These are phyloP conservation scores for Mormyrus lacerda DNA, from an alignment of 2,113 vertebrate genomes.

Conservation along the genomic window DNA sequence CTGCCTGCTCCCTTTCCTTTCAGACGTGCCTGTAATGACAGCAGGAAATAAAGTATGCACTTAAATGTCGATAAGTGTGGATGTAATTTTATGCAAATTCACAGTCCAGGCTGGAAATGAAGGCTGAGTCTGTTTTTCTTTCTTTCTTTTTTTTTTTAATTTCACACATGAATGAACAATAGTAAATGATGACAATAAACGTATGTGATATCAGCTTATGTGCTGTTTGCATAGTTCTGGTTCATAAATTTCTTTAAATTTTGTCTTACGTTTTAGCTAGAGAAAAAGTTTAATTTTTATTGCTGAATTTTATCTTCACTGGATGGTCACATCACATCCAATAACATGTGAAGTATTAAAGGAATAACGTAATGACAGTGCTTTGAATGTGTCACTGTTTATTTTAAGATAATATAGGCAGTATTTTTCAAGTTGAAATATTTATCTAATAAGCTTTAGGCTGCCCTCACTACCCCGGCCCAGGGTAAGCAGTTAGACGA, in stretches of 20 bases:
- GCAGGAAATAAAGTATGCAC: background rate
- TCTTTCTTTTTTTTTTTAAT: background rate
- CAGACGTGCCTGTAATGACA: background rate
- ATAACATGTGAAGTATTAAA: background rate
- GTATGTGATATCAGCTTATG: background rate
- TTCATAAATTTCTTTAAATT: background rate
- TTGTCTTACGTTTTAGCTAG: background rate
- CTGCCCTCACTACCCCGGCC: background rate
- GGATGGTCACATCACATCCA: background rate
- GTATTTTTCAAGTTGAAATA: background rate
- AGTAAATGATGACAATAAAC: conserved; percentile 2
- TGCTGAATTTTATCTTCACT: background rate
- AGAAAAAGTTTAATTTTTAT: background rate
- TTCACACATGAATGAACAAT: conserved; percentile 1
- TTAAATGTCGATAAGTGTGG: background rate
- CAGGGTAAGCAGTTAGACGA: background rate
- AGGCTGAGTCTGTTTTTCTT: background rate
- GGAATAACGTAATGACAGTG: background rate
- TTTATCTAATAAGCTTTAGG: background rate
- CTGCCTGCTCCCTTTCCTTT: background rate
- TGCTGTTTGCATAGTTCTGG: background rate
- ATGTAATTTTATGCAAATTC: background rate
- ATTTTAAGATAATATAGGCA: background rate
- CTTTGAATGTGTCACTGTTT: background rate
- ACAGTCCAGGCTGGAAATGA: background rate